Evolutionary conservation across 2,113 vertebrate species (phyloP).

Genomic region (Melanocharis versteri): DNA sequence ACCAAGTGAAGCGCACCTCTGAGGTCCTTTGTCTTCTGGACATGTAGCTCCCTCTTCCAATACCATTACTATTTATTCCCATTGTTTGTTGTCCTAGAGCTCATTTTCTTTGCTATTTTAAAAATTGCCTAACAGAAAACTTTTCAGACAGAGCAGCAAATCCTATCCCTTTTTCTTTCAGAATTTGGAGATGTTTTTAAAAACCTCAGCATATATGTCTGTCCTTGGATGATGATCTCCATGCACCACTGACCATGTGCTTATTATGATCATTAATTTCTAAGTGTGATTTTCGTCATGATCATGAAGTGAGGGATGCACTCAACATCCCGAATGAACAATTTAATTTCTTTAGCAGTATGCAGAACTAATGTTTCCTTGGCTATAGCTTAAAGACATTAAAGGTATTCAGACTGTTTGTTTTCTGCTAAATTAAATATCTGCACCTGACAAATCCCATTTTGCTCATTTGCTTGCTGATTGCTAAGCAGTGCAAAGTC

Average conservation of each 20-base stretch:
- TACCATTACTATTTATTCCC: not conserved
- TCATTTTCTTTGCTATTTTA: not conserved
- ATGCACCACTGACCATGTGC: not conserved
- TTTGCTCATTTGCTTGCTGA: not conserved
- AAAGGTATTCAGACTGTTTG: not conserved
- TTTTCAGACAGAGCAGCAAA: not conserved
- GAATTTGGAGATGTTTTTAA: not conserved
- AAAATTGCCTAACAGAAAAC: not conserved
- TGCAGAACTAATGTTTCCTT: not conserved
- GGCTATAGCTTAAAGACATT: not conserved
- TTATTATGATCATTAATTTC: not conserved
- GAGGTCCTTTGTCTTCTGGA: not conserved
- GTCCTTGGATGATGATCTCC: not conserved
- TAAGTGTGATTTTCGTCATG: not conserved
- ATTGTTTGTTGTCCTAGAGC: not conserved
- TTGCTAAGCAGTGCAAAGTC: not conserved
- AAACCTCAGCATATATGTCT: not conserved
- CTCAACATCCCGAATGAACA: not conserved
- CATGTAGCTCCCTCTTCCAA: not conserved
- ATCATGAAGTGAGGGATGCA: not conserved
- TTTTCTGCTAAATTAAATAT: not conserved
- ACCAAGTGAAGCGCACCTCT: not conserved
- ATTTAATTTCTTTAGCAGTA: not conserved
- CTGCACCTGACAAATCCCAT: not conserved
- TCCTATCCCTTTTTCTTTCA: not conserved